Conservation (phyloP, 1,140 invertebrate genomes). For the Apis dorsata region DNA sequence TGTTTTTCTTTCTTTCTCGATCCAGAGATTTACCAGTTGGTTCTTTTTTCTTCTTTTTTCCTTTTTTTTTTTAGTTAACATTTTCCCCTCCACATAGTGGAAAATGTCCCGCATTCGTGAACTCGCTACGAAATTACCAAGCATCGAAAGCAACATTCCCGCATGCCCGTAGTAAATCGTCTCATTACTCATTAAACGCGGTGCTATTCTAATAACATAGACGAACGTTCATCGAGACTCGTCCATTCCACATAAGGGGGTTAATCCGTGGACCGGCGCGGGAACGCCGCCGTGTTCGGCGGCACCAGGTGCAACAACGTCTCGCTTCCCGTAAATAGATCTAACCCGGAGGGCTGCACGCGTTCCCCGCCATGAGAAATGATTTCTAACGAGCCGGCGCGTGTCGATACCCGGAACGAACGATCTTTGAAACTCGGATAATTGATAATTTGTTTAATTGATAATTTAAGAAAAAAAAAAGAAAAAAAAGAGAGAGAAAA, state of each 20-base stretch:
- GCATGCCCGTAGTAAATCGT: background rate
- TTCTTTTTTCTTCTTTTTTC: no score
- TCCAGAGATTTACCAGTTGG: no score
- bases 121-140: background rate
- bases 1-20: no score
- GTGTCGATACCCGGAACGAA: slow-evolving; percentile 2
- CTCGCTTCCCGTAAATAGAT: slow-evolving; percentile 40
- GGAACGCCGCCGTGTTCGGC: background rate
- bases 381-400: slow-evolving; percentile 13
- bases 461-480: background rate
- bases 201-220: slow-evolving; percentile 31
- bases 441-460: no score
- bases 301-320: slow-evolving; percentile 37
- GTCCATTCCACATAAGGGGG: slow-evolving; percentile 15
- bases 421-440: background rate
- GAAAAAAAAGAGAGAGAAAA: background rate
- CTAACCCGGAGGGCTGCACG: slow-evolving; percentile 32
- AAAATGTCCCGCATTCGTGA: background rate
- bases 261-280: slow-evolving; percentile 13
- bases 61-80: no score
- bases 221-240: background rate
- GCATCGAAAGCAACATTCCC: slow-evolving; percentile 8
- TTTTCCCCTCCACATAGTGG: background rate
- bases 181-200: slow-evolving; percentile 31
- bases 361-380: slow-evolving; percentile 15